Base-by-base conservation (phyloP, 2,888 invertebrate genomes). In the Brachynemurus nebulosus region DNA sequence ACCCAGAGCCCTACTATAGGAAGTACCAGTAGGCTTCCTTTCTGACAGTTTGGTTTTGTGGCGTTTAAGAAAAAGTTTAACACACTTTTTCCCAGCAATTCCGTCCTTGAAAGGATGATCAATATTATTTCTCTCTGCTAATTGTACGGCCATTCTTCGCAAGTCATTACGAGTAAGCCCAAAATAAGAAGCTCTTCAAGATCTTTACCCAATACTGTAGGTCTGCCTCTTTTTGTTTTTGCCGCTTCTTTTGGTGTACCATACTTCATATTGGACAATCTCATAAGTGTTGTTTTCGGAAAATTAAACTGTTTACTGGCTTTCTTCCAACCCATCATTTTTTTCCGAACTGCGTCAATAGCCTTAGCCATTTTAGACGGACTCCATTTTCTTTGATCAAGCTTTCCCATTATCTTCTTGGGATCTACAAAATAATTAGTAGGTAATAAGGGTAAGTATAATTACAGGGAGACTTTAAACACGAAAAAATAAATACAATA, bases 31-130 rank as follows among this genome's bases (percentile, higher is more conserved):
- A 16, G 53, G 48, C 45, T 51, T 55, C 16, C 50, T 47, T 42
- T 51, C 50, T 40, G 45, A 43, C 7, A 37, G 16, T 2, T 37
- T 37, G 4, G 17, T 17, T 17, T 35, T 35, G 16, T 35, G 35
- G 76, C 62, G 42, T 14, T 33, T 35, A 40, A 49, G 33, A 46
- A 49, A 49, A 23, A 16, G 36, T 8, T 47, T 40, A 12, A 49
- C 16, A 45, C 47, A 49, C 14, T 35, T 41, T 5, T 27, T 39
- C 5, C 44, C 44, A 6, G 49, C 45, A 3, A 46, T 40, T n/a
- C 45, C 41, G 39, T 40, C 3, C 3, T n/a, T 45, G 25, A 48
- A 48, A 2, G 40, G 17, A 47, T 47, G 5, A 9, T 38, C 9
- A 18, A 43, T 23, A 25, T 30, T 25, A 42, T 46, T 57, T 35